Evolutionary conservation across 2,888 invertebrate species (phyloP).

Genomic region (Drosophila anceps): DNA sequence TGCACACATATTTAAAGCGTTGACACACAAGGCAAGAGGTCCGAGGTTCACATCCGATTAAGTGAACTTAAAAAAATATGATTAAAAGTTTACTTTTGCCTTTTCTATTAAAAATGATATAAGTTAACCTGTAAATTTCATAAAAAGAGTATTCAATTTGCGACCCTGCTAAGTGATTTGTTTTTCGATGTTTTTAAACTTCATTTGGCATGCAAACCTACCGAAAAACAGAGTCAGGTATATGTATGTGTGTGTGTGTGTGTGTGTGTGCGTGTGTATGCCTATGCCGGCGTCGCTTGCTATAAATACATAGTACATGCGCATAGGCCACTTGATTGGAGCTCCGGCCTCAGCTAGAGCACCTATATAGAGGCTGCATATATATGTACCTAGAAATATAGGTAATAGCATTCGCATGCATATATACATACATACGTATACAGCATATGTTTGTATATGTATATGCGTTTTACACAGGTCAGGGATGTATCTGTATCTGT

Average conservation of each 20-base stretch:
- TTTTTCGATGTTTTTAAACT: constrained; percentile 1
- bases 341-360: constrained; percentile 15
- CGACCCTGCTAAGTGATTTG: not conserved
- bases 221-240: constrained; percentile 20
- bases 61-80: not conserved
- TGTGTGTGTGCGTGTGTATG: not conserved
- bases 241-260: not conserved
- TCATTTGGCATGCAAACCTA: constrained; percentile 14
- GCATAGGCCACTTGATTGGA: constrained; percentile 49
- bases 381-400: constrained; percentile 25
- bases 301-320: constrained; percentile 56
- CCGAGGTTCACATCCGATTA: not conserved
- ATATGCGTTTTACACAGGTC: constrained; percentile 58
- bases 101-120: not conserved
- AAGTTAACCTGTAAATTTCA: not conserved
- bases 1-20: too few species aligned
- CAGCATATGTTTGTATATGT: constrained; percentile 19
- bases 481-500: constrained; percentile 59
- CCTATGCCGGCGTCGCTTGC: constrained; percentile 43
- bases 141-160: not conserved
- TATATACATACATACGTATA: constrained; percentile 26
- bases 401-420: constrained; percentile 44
- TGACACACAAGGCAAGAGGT: not conserved
- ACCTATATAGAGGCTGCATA: constrained; percentile 14
- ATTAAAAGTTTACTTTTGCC: not conserved